Evolutionary conservation across 2,888 invertebrate species (phyloP).

Genomic region (Erynnis tages): DNA sequence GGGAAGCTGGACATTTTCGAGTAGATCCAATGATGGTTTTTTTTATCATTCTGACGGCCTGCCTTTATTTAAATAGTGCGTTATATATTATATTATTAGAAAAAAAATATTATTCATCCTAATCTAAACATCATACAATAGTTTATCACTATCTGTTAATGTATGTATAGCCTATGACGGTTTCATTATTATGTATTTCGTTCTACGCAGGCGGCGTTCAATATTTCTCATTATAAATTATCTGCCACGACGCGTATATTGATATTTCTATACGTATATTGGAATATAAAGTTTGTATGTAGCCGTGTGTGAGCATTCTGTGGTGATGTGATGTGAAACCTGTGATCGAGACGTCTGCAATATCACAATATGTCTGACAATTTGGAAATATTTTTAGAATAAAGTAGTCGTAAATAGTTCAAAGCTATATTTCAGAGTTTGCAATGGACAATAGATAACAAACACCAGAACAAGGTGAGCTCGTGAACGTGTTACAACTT

Average conservation of each 20-base stretch:
- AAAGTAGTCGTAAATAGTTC: constrained; percentile 58
- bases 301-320: constrained; percentile 35
- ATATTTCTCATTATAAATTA: constrained; percentile 32
- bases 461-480: constrained; percentile 55
- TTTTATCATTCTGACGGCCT: no score
- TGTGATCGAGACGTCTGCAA: constrained; percentile 75
- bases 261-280: constrained; percentile 51
- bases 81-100: no score
- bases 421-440: constrained; percentile 50
- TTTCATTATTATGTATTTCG: constrained; percentile 35
- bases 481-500: constrained; percentile 38
- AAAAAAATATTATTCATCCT: no score
- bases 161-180: no score
- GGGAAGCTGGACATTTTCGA: no score
- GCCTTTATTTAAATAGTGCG: no score
- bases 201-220: constrained; percentile 49
- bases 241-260: constrained; percentile 34
- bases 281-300: constrained; percentile 62
- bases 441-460: constrained; percentile 71
- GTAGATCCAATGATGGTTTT: no score
- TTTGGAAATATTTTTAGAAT: constrained; percentile 81
- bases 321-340: constrained; percentile 36
- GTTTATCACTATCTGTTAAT: no score
- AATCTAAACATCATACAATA: no score
- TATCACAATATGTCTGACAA: constrained; percentile 76